phyloP scores from a whole-genome alignment of 2,113 vertebrate species.

The Irena cyanogastra region DNA sequence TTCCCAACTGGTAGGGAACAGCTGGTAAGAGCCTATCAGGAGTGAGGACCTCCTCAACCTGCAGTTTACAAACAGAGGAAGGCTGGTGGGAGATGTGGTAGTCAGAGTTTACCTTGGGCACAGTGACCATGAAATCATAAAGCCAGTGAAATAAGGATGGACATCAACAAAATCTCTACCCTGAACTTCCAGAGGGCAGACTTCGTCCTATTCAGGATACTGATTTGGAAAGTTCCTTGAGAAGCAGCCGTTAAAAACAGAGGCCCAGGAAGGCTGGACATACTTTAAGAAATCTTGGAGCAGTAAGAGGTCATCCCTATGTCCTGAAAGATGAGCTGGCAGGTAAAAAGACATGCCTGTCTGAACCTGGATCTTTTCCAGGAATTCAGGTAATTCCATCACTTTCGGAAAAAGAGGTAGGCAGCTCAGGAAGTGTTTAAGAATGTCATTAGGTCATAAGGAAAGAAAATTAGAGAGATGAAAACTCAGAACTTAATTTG shows the following conservation, averaged over 20 bases:
- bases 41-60: background rate
- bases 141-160: background rate
- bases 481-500: background rate
- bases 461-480: background rate
- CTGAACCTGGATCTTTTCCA: background rate
- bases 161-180: background rate
- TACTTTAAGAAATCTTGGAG: background rate
- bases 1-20: background rate
- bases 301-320: background rate
- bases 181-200: background rate
- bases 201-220: background rate
- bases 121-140: fast-evolving
- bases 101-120: fast-evolving
- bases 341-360: background rate
- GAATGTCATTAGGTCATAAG: background rate
- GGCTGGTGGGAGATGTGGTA: background rate
- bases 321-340: background rate
- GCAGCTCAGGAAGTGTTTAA: background rate
- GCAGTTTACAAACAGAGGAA: background rate
- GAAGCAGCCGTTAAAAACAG: background rate
- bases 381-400: too few species aligned
- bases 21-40: background rate
- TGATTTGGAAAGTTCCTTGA: background rate
- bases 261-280: background rate
- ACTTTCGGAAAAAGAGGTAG: background rate